Percentiles rank a stretch among this genome's conserved stretches.
These are phyloP conservation scores for Dasyprocta punctata DNA, from an alignment of 2,113 vertebrate genomes.

Conservation along the genomic window DNA sequence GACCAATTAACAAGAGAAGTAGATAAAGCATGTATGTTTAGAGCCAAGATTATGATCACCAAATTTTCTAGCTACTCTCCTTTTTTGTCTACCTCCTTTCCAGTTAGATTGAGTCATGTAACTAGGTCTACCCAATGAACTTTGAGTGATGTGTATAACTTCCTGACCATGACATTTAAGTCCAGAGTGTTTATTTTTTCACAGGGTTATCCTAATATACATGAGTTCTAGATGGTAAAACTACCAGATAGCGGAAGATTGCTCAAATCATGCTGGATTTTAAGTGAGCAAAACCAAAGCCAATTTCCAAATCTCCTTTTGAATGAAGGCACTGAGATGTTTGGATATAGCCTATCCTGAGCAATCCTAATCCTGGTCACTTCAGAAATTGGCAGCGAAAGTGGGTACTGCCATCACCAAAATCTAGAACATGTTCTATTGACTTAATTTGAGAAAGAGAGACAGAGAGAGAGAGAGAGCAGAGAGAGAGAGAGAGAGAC, in stretches of 20 bases:
- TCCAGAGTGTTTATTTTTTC: neutral
- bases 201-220: neutral
- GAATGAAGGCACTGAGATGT: neutral
- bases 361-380: neutral
- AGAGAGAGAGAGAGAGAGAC: too few relatives aligned
- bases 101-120: neutral
- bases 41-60: neutral
- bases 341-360: neutral
- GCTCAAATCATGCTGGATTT: neutral
- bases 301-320: neutral
- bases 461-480: neutral
- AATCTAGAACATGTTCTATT: neutral
- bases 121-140: neutral
- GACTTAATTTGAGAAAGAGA: neutral
- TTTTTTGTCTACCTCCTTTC: neutral
- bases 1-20: neutral
- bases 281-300: neutral
- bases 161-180: neutral
- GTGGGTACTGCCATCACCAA: neutral
- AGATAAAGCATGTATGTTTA: neutral
- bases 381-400: conserved; percentile 11
- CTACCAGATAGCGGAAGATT: neutral
- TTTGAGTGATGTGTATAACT: neutral
- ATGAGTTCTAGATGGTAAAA: neutral
- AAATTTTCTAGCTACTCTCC: neutral